Base-by-base conservation (phyloP, 2,888 invertebrate genomes). In the Ophioninae sp. region DNA sequence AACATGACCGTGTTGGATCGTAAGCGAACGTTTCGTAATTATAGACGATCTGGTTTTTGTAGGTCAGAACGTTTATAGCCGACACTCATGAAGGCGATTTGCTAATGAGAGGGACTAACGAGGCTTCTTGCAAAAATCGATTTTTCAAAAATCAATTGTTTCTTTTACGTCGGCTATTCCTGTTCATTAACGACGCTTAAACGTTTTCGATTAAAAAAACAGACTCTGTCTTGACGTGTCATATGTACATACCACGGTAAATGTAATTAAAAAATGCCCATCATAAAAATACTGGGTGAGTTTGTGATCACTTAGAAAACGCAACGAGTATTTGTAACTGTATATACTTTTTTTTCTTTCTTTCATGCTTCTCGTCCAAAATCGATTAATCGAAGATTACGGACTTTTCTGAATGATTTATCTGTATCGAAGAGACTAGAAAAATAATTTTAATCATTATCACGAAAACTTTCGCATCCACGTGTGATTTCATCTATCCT, bases 191-290 rank as follows among this genome's bases (percentile, higher is more conserved):
- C 30, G 30, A 3, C 30, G 30, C 30, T 30, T 30, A 30, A 30
- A 30, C 30, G 3, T n/a, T 56, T 9, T 23, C 67, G 39, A 20
- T 22, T n/a, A 74, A 58, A 51, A 58, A 30, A 59, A 59, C 58
- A 13, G 61, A 69, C 5, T 22, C 51, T 8, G 30, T 41, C 63
- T 13, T 56, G 74, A 79, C 77, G 79, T 30, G 30, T 30, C 87
- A 87, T 87, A 51, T 87, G 87, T 84, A 87, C 17, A 84, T 79
- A 84, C 83, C 74, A 85, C 72, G 80, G 68, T 75, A 22, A 74
- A 77, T 73, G 44, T 79, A 63, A 59, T 82, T 72, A 58, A 44
- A 86, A 71, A 69, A 83, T 84, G 82, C 82, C 79, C 78, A 67
- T 77, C 63, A 56, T 61, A 37, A 83, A 81, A 83, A 78, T 78